Evolutionary conservation across 2,113 vertebrate species (phyloP), one percentile per base, ranked within the genome.

Genomic region (Oryzias woworae): DNA sequence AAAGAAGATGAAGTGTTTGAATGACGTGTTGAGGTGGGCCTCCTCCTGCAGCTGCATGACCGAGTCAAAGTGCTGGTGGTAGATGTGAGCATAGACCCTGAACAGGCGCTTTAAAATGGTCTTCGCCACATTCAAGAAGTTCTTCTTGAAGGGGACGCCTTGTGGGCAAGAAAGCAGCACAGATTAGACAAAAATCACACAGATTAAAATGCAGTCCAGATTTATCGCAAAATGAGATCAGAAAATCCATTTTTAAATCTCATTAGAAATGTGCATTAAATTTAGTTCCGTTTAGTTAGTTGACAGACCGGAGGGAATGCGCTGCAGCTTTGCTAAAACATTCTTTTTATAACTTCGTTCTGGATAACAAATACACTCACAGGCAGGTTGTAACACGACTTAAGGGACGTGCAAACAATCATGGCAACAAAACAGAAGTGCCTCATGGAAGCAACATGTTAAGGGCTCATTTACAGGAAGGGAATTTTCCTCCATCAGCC

Each of bases 1-100:
- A 3, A 98, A 98, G 85, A 97, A 98, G 87, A 98, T 98, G 89
- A 98, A 98, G 94, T 98, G 96, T 90, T 98, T 98, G 92, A 98
- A 98, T 14, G 96, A 98, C 13, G 96, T 97, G 92, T 98, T 98
- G 87, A 98, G 95, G 78, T 98, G 96, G 23, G 96, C 96, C 88
- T 98, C 96, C 84, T 98, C 96, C 62, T 98, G 96, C 69, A 98
- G 93, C 92, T 95, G 92, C 92, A 96, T 98, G 80, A 98, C 96
- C 0, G 96, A 95, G 62, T 97, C 96, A 62, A 98, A 98, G 92
- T 98, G 96, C 92, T 98, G 96, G 87, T 98, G 96, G 91, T 98
- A 98, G 80, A 98, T 98, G 85, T 98, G 96, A 69, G 96, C 96
- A 1, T 98, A 98, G 59, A 98, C 96, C 0, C 96, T 83, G 85